Percentiles rank a stretch among this genome's conserved stretches.
phyloP scores from a whole-genome alignment of 2,113 vertebrate species.

The Gambusia affinis region DNA sequence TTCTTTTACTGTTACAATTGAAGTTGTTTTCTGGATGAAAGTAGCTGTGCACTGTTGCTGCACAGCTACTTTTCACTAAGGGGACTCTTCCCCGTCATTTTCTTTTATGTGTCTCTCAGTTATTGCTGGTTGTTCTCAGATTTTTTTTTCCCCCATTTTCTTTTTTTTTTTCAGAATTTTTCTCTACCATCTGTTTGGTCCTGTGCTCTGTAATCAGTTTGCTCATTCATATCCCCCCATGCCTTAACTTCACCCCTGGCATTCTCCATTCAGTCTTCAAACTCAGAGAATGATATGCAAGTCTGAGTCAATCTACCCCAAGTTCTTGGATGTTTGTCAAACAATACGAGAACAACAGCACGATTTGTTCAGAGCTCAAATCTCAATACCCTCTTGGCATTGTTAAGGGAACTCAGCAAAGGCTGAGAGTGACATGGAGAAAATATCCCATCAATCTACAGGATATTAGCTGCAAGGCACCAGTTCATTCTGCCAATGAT shows the following conservation, averaged over 20 bases:
- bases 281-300: constrained; percentile 57
- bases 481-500: constrained; percentile 70
- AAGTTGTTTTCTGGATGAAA: constrained; percentile 60
- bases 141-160: constrained; percentile 15
- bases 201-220: constrained; percentile 56
- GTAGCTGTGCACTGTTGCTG: constrained; percentile 44
- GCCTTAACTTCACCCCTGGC: constrained; percentile 61
- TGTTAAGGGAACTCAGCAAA: constrained; percentile 62
- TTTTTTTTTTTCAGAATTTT: constrained; percentile 3
- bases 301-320: constrained; percentile 53
- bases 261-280: constrained; percentile 54
- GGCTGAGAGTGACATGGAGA: constrained; percentile 63
- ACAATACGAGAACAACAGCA: constrained; percentile 52
- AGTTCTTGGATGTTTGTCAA: constrained; percentile 66
- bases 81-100: constrained; percentile 50
- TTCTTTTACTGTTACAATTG: constrained; percentile 55
- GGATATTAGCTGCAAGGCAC: constrained; percentile 74
- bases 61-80: constrained; percentile 51
- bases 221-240: constrained; percentile 40
- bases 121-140: constrained; percentile 45
- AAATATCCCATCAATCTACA: constrained; percentile 74
- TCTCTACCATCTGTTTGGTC: constrained; percentile 60
- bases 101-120: constrained; percentile 39
- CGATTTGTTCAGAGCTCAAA: constrained; percentile 61
- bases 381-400: constrained; percentile 69